Evolutionary conservation across 2,797 vertebrate genomes (phyloP).

Genomic region (Sciurus vulgaris): DNA sequence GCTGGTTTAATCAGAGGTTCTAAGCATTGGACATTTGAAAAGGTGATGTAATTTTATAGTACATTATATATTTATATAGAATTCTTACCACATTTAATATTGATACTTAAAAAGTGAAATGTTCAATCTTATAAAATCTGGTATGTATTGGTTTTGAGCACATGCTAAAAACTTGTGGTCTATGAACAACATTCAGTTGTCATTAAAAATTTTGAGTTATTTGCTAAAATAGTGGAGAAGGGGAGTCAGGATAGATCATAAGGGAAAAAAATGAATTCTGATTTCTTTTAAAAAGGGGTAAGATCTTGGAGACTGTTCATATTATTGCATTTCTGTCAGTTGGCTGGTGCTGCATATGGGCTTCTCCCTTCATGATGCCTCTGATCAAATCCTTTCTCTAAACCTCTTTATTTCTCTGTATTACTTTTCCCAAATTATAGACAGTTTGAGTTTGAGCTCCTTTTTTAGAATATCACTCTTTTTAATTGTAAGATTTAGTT

Average conservation of each 20-base stretch:
- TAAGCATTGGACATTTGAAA: constrained; percentile 96
- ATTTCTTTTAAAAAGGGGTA: not conserved
- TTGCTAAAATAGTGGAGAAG: not conserved
- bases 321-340: rapidly evolving
- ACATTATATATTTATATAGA: not conserved
- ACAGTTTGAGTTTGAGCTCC: not conserved
- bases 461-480: not conserved
- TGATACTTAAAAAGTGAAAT: not conserved
- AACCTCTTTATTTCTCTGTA: not conserved
- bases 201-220: constrained; percentile 2
- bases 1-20: constrained; percentile 97
- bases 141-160: not conserved
- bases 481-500: constrained; percentile 13
- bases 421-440: not conserved
- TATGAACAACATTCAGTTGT: not conserved
- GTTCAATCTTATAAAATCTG: not conserved
- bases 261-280: not conserved
- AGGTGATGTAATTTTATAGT: constrained; percentile 84
- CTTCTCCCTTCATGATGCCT: not conserved
- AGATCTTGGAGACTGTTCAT: not conserved
- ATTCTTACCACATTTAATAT: not conserved
- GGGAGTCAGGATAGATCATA: not conserved
- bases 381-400: not conserved
- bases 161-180: not conserved
- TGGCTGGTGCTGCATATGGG: not conserved